Base-by-base conservation (phyloP, 2,113 vertebrate genomes). In the Lipotes vexillifer region DNA sequence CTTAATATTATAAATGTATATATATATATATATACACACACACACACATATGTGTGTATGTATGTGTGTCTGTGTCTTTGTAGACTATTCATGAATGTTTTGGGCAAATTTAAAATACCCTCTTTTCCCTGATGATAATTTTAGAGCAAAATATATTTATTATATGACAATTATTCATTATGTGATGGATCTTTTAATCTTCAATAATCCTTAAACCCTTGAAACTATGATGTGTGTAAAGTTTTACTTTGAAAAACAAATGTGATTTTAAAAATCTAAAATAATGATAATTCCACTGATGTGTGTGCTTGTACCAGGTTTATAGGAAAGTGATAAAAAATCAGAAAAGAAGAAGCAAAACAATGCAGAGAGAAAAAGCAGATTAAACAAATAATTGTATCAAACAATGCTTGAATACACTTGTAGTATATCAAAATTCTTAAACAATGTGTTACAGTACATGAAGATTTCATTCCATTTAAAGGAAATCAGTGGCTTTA, bases 11-110 rank as follows among this genome's bases (percentile, higher is more conserved):
- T 65, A 21, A 29, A 6, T 41, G 52, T 66, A 20, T 4, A 38
- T 10, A 38, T 2, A 33, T 2, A 61, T n/a, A n/a, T n/a, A n/a
- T n/a, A n/a, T n/a, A n/a, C n/a, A 38, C 1, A 23, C 1, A 61
- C 4, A n/a, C 2, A 2, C 49, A 52, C 49, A 52, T 52, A 52
- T 52, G 49, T 52, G 49, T 15, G 4, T 20, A 9, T 91, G 11
- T 81, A 14, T 52, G 20, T 49, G 6, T 57, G 38, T 72, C 2
- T 74, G 25, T 66, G 21, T 46, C 23, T 68, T 46, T 74, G 7
- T 66, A 59, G 29, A 41, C 27, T 49, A 23, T 38, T 92, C 9
- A 75, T 69, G 52, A 52, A 69, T 52, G 3, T 44, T 46, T 55
- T 57, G 12, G 9, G 4, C 1, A 81, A 92, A 49, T 44, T 21